Base-by-base conservation (phyloP, 2,797 vertebrate genomes). In the Zenarchopterus dispar region DNA sequence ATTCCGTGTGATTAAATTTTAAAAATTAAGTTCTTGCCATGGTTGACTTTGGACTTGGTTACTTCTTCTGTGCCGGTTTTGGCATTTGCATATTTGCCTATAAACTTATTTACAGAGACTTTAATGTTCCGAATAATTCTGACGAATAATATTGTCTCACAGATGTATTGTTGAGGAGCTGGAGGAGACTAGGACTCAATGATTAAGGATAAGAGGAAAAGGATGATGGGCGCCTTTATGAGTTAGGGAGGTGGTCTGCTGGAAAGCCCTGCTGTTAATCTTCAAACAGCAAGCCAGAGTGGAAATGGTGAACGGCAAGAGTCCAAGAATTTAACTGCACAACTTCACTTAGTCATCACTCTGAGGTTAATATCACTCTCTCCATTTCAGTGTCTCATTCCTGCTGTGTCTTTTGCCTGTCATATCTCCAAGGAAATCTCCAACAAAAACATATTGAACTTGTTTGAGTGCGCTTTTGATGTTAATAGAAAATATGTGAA, bases 181-280 rank as follows among this genome's bases (percentile, higher is more conserved):
- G 26, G 66, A 79, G 39, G 56, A 57, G 48, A 51, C 21, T 52
- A 17, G 53, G 49, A 69, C 57, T 62, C 0, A 17, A 54, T 61
- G 47, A 63, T 59, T 65, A 23, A 67, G 56, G 19, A 55, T 67
- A 48, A 59, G 55, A 70, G 62, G 55, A 67, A 71, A 63, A 41
- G 60, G 67, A 62, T 59, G 78, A 75, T 74, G 65, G 55, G 59
- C 75, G 75, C 17, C 16, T 67, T 28, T 46, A 66, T 11, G 50
- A 67, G 58, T 21, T n/a, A 63, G 55, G 77, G 72, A 77, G 80
- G 75, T 79, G 81, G 52, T 82, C 75, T 71, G 28, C 26, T 80
- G 66, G 70, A 80, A 73, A 81, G 62, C 28, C 48, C 48, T 76
- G 70, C 64, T 84, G 79, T 83, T 84, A 83, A 85, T 82, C 70